A percentile compares a stretch with the other conserved stretches of the same genome.
Evolutionary conservation across 2,888 invertebrate species (phyloP).

Genomic region (Campoplex capitator): DNA sequence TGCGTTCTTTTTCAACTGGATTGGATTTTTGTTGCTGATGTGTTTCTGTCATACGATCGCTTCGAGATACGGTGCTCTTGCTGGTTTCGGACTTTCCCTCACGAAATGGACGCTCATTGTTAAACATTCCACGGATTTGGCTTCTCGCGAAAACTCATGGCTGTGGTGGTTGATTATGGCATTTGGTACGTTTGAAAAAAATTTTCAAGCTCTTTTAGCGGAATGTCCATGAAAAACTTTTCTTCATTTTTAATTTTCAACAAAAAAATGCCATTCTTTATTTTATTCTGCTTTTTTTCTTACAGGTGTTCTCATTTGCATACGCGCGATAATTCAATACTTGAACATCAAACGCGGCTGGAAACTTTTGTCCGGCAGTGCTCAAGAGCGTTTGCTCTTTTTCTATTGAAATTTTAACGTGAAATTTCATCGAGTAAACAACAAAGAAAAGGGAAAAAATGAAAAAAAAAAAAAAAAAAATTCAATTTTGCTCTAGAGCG

Average conservation of each 20-base stretch:
- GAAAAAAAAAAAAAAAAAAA: slow-evolving; percentile 2
- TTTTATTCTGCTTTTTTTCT: slow-evolving; percentile 72
- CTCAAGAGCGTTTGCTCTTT: slow-evolving; percentile 94
- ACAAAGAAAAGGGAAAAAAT: neutral
- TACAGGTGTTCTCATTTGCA: slow-evolving; percentile 93
- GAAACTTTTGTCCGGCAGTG: slow-evolving; percentile 93
- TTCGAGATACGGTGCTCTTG: slow-evolving; percentile 95
- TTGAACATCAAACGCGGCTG: slow-evolving; percentile 95
- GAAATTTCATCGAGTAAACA: slow-evolving; percentile 28
- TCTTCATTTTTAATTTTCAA: neutral
- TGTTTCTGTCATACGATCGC: slow-evolving; percentile 98
- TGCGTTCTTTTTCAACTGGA: slow-evolving; percentile 98
- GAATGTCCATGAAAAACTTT: neutral
- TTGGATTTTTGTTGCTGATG: slow-evolving; percentile 95
- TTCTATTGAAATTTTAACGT: slow-evolving; percentile 88
- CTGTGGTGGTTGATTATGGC: slow-evolving; percentile 97
- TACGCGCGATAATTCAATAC: slow-evolving; percentile 94
- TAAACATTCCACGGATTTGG: slow-evolving; percentile 95
- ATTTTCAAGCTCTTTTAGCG: neutral
- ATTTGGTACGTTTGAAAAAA: slow-evolving; percentile 87
- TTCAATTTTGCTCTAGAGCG: slow-evolving; percentile 76
- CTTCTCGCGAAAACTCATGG: slow-evolving; percentile 95
- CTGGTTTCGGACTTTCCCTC: slow-evolving; percentile 96
- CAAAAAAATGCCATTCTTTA: neutral
- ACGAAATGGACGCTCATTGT: slow-evolving; percentile 98